Percentiles rank a stretch among this genome's conserved stretches.
phyloP scores from a whole-genome alignment of 1,140 invertebrate genomes.

The Drosophila melanica region DNA sequence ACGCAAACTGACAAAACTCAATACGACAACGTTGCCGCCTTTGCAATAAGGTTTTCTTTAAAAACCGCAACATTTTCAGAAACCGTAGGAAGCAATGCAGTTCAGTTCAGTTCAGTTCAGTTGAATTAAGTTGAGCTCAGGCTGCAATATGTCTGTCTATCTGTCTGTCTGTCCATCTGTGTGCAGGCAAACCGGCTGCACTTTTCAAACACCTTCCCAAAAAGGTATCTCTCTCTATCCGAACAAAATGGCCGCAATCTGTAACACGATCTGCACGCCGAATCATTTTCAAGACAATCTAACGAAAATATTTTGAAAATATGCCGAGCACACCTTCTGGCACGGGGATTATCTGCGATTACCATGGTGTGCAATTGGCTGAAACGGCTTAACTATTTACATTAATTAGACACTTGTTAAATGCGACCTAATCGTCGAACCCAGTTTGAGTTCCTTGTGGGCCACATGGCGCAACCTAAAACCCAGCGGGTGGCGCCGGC shows the following conservation, averaged over 20 bases:
- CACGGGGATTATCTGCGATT: conserved; percentile 52
- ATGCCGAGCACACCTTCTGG: conserved; percentile 23
- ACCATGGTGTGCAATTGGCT: conserved; percentile 60
- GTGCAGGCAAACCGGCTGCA: conserved; percentile 52
- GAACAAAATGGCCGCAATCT: conserved; percentile 58
- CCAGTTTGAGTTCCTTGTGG: conserved; percentile 4
- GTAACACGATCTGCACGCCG: conserved; percentile 35
- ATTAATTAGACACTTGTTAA: conserved; percentile 69
- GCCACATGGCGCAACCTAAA: conserved; percentile 64
- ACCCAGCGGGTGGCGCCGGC: conserved; percentile 51
- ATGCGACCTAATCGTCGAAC: conserved; percentile 38
- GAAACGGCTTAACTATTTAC: conserved; percentile 61
- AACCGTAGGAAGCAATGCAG: conserved; percentile 63
- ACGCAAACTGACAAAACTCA: conserved; percentile 53
- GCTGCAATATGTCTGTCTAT: background rate
- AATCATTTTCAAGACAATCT: conserved; percentile 44
- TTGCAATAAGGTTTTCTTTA: conserved; percentile 64
- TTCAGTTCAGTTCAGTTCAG: conserved; percentile 11
- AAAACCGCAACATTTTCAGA: conserved; percentile 81
- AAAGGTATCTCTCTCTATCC: background rate
- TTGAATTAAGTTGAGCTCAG: conserved; percentile 20
- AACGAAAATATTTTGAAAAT: conserved; percentile 41
- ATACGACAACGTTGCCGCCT: conserved; percentile 36
- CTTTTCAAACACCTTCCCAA: conserved; percentile 68
- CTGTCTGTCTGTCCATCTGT: conserved; percentile 8